Conservation (phyloP, 2,797 vertebrate genomes). For the Hybognathus amarus region DNA sequence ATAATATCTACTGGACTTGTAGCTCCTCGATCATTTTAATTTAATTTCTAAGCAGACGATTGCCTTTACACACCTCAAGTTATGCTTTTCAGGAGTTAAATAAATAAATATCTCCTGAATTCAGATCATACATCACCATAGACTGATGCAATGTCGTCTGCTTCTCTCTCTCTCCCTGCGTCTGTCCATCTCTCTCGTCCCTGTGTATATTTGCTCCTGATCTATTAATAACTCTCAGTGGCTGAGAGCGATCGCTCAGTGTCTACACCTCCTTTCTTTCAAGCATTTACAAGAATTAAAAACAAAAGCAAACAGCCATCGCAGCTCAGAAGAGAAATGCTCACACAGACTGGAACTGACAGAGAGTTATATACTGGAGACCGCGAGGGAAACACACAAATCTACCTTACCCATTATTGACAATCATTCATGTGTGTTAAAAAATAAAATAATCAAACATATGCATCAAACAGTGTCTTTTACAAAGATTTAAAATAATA, state of each 20-base stretch:
- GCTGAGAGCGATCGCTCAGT: slow-evolving; percentile 18
- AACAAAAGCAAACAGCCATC: slow-evolving; percentile 55
- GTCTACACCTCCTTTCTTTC: slow-evolving; percentile 56
- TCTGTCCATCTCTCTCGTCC: slow-evolving; percentile 59
- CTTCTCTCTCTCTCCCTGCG: slow-evolving; percentile 36
- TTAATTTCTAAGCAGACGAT: not conserved
- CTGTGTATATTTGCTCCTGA: slow-evolving; percentile 74
- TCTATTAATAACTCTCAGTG: slow-evolving; percentile 75
- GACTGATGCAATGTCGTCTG: not conserved
- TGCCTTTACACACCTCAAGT: not conserved
- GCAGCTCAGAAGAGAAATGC: slow-evolving; percentile 28
- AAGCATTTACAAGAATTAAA: slow-evolving; percentile 53
- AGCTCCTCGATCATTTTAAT: not conserved
- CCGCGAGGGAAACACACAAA: not conserved
- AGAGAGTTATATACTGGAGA: slow-evolving; percentile 57
- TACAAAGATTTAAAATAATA: not conserved
- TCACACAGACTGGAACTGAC: slow-evolving; percentile 15
- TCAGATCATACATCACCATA: not conserved
- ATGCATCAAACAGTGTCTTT: not conserved
- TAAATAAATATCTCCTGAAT: too few relatives aligned
- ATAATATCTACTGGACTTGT: not conserved
- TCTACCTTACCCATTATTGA: slow-evolving; percentile 1
- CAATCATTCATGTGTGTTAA: not conserved
- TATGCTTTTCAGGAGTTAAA: not conserved
- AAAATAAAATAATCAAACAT: not conserved